Conservation (phyloP, 2,888 invertebrate species). For the Alentia gelatinosa region DNA sequence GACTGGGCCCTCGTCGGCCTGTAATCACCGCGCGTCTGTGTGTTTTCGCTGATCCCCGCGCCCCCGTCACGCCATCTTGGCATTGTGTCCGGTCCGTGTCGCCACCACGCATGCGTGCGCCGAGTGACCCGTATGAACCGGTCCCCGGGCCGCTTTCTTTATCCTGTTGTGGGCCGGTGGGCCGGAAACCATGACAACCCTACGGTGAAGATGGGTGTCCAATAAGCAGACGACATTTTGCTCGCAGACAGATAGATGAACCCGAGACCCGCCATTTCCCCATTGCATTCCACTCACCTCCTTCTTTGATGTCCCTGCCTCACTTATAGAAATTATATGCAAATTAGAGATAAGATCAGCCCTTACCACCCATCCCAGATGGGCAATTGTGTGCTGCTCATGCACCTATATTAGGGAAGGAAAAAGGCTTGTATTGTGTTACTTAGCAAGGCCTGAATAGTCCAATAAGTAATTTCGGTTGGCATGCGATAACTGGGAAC, state of each 20-base stretch:
- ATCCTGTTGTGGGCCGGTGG: background rate
- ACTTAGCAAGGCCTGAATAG: background rate
- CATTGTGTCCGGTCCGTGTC: slow-evolving; percentile 8
- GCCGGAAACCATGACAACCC: background rate
- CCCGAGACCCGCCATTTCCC: slow-evolving; percentile 5
- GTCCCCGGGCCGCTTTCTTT: slow-evolving; percentile 9
- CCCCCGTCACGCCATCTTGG: slow-evolving; percentile 24
- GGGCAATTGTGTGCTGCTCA: background rate
- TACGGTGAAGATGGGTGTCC: background rate
- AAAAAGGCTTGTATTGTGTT: background rate
- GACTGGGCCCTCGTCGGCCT: background rate
- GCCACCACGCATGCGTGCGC: slow-evolving; percentile 47
- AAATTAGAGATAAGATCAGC: background rate
- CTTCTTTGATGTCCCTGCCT: background rate
- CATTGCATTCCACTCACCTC: background rate
- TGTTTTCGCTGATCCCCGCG: slow-evolving; percentile 11
- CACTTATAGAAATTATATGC: background rate
- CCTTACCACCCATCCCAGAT: background rate
- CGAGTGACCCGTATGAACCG: slow-evolving; percentile 45
- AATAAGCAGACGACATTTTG: background rate
- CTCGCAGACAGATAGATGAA: slow-evolving; percentile 9
- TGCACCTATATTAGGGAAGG: background rate
- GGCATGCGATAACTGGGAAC: no score
- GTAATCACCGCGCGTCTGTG: slow-evolving; percentile 28
- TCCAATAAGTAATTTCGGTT: background rate